Conservation (phyloP, 2,888 invertebrate species). For the Ecdyonurus torrentis region DNA sequence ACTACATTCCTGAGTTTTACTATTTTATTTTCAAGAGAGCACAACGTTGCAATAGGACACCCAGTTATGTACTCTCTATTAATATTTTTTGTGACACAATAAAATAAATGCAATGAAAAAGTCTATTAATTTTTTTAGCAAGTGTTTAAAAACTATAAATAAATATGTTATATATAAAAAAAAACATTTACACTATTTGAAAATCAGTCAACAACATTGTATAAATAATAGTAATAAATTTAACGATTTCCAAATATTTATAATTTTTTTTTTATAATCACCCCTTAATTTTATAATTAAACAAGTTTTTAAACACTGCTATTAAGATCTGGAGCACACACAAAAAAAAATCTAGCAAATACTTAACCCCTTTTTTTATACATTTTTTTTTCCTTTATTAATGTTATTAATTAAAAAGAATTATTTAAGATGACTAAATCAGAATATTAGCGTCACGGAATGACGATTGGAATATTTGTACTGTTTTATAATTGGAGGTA, state of each 20-base stretch:
- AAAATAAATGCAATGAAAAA: not conserved
- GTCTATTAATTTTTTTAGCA: not conserved
- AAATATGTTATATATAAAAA: not conserved
- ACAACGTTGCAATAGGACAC: not conserved
- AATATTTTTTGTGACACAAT: not conserved
- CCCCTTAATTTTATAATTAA: not conserved
- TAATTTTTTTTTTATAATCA: not conserved
- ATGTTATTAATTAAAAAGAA: not conserved
- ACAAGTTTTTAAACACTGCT: not conserved
- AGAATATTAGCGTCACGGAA: conserved; percentile 1
- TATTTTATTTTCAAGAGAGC: too few relatives aligned
- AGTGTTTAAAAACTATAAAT: not conserved
- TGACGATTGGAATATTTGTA: not conserved
- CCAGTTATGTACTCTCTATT: not conserved
- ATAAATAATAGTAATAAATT: not conserved
- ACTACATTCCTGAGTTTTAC: not conserved
- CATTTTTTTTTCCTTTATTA: not conserved
- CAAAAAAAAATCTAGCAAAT: not conserved
- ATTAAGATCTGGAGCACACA: not conserved
- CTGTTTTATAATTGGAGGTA: not conserved
- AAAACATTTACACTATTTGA: not conserved
- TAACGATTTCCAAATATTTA: too few relatives aligned
- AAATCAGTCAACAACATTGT: not conserved
- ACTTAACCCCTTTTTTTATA: not conserved
- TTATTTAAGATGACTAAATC: conserved; percentile 1